A percentile compares a stretch with the other conserved stretches of the same genome.
Conservation (phyloP, 2,888 invertebrate species). For the Drosophila birchii region DNA sequence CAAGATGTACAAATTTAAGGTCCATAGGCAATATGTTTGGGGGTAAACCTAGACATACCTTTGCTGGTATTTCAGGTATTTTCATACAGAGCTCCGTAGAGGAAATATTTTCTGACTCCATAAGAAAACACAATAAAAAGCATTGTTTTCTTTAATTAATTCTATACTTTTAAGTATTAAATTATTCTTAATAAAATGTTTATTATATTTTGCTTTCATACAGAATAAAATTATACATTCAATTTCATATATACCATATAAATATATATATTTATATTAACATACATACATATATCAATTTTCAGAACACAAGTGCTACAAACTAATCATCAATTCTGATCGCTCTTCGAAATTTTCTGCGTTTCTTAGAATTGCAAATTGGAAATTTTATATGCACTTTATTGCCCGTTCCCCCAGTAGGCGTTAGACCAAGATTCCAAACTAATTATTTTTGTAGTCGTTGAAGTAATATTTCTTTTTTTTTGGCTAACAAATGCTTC, state of each 20-base stretch:
- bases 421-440: slow-evolving; percentile 37
- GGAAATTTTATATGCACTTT: neutral
- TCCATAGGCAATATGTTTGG: neutral
- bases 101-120: neutral
- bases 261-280: too few species aligned
- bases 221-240: neutral
- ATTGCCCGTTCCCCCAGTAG: slow-evolving; percentile 40
- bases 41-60: neutral
- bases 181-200: neutral
- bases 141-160: neutral
- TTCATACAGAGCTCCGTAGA: neutral
- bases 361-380: too few species aligned
- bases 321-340: too few species aligned
- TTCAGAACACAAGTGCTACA: too few species aligned
- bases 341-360: too few species aligned
- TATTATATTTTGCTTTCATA: neutral
- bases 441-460: slow-evolving; percentile 33
- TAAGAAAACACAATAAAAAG: neutral
- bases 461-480: slow-evolving; percentile 34
- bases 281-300: too few species aligned
- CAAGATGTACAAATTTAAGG: neutral
- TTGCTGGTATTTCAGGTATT: neutral
- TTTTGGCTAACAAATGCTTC: slow-evolving; percentile 72
- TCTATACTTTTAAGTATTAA: neutral
- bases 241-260: too few species aligned